Evolutionary conservation across 37 sponge, comb jelly and placozoan species (phyloP).

Genomic region (Spongilla lacustris): DNA sequence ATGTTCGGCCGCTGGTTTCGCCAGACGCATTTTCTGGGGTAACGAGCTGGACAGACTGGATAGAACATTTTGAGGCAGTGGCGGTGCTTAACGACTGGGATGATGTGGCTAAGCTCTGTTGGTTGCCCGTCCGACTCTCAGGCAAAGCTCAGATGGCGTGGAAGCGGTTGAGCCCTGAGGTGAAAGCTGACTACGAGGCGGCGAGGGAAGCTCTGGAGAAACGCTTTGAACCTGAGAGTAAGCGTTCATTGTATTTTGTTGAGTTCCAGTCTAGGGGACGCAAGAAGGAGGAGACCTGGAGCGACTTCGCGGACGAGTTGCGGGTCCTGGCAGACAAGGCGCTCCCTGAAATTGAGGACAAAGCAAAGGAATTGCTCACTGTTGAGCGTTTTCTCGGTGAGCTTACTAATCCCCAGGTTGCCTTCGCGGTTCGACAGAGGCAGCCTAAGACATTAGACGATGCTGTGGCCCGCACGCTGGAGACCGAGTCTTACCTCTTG

Average conservation of each 20-base stretch:
- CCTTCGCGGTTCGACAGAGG: conserved; percentile 42
- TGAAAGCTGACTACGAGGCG: background rate
- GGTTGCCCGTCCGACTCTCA: conserved; percentile 10
- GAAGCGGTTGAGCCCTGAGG: background rate
- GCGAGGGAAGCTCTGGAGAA: conserved; percentile 4
- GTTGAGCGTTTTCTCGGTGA: conserved; percentile 14
- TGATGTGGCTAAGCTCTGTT: background rate
- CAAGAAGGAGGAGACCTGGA: conserved; percentile 6
- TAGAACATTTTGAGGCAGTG: conserved; percentile 5
- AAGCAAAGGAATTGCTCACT: conserved; percentile 35
- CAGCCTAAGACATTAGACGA: conserved; percentile 43
- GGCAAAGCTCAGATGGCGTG: conserved; percentile 20
- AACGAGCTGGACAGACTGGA: conserved; percentile 15
- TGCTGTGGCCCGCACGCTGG: conserved; percentile 51
- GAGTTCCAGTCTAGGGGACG: conserved; percentile 1
- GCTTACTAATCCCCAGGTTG: conserved; percentile 27
- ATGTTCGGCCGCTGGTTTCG: background rate
- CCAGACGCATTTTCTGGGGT: conserved; percentile 11
- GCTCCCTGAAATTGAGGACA: conserved; percentile 11
- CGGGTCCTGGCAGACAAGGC: conserved; percentile 14
- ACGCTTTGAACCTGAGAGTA: conserved; percentile 16
- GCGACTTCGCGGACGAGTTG: conserved; percentile 9
- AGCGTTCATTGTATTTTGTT: background rate
- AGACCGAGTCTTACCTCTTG: conserved; percentile 46
- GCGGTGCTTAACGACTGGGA: conserved; percentile 13